Percentiles rank a stretch among this genome's conserved stretches.
These are phyloP conservation scores for Helicoverpa armigera DNA, from an alignment of 1,140 invertebrate genomes.

Conservation along the genomic window DNA sequence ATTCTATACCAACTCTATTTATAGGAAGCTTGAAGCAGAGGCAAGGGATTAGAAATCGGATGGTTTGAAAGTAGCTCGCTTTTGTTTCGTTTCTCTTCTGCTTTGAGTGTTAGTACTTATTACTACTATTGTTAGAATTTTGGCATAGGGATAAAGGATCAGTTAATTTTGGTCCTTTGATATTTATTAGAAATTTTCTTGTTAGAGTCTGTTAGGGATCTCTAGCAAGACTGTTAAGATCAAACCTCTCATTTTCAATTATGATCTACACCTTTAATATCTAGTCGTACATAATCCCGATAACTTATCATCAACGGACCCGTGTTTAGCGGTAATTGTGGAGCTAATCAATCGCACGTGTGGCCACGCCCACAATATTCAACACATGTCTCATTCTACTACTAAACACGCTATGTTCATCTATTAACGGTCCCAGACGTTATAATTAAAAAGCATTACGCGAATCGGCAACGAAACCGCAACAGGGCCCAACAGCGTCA, in stretches of 20 bases:
- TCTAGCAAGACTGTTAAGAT: neutral
- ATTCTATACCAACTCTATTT: neutral
- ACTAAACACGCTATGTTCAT: conserved; percentile 63
- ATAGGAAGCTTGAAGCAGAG: neutral
- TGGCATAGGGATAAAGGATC: too few species aligned
- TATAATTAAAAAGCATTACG: conserved; percentile 80
- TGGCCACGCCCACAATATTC: conserved; percentile 61
- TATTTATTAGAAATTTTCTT: neutral
- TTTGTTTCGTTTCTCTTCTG: too few species aligned
- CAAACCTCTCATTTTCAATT: neutral
- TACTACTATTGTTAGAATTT: too few species aligned
- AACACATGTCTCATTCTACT: conserved; percentile 61
- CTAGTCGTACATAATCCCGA: neutral
- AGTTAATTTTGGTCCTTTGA: neutral
- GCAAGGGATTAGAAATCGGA: neutral
- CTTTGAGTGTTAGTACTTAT: too few species aligned
- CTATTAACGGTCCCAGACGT: conserved; percentile 70
- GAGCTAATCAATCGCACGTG: conserved; percentile 36
- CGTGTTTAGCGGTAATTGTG: conserved; percentile 2
- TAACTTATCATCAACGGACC: neutral
- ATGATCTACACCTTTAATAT: neutral
- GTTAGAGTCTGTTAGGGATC: neutral
- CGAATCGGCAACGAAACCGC: conserved; percentile 74
- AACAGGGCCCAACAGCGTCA: conserved; percentile 65
- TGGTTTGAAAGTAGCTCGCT: neutral